These are phyloP conservation scores for Parapristionchus giblindavisi DNA, from an alignment of 2,888 invertebrate species.

Conservation along the genomic window DNA sequence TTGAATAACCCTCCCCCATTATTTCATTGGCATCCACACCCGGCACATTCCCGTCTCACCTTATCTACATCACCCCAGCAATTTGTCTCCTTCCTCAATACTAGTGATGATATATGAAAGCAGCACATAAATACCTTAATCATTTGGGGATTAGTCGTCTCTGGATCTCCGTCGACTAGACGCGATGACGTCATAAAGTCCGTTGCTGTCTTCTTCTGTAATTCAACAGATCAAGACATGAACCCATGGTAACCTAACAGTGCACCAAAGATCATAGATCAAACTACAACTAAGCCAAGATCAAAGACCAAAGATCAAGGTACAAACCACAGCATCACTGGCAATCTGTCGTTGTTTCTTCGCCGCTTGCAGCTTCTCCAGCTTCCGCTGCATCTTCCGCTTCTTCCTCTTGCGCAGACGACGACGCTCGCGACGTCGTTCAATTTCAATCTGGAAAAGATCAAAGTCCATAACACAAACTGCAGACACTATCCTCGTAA, in stretches of 20 bases:
- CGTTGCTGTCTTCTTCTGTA: constrained; percentile 52
- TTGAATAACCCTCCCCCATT: too few species aligned
- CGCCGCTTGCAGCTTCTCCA: constrained; percentile 70
- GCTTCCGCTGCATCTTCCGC: constrained; percentile 46
- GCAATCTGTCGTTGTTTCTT: constrained; percentile 74
- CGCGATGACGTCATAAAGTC: constrained; percentile 62
- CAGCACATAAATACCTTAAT: constrained; percentile 49
- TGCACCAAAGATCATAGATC: too few species aligned
- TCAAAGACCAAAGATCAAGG: too few species aligned
- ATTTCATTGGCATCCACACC: too few species aligned
- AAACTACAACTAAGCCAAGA: too few species aligned
- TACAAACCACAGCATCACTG: constrained; percentile 44
- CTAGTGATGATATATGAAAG: background rate
- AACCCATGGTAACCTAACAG: too few species aligned
- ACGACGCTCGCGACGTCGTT: background rate
- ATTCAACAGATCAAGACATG: background rate
- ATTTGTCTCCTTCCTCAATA: background rate
- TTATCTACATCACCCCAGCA: too few species aligned
- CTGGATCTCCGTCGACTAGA: constrained; percentile 51
- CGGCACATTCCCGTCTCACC: too few species aligned
- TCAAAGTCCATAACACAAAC: constrained; percentile 8
- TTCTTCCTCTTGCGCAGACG: constrained; percentile 73
- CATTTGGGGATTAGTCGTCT: constrained; percentile 54
- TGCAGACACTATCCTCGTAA: background rate
- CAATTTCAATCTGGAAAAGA: background rate